Base-by-base conservation (phyloP, 2,888 invertebrate species). In the Ecdyonurus torrentis region DNA sequence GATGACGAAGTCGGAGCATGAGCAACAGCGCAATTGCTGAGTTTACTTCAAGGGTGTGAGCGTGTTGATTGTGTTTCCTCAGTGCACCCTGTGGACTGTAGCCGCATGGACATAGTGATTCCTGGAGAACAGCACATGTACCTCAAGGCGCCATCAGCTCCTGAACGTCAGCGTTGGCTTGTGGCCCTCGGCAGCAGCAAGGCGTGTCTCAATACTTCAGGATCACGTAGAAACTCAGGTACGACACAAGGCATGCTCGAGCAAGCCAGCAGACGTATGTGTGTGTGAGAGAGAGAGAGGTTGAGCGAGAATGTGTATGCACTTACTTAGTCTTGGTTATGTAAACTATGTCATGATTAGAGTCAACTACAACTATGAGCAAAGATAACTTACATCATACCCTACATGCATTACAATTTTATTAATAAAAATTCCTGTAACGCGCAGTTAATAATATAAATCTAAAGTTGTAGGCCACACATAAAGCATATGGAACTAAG, bases 41-140 rank as follows among this genome's bases (percentile, higher is more conserved):
- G 10, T 18, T 18, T 50, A 50, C 10, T 18, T 50, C 50, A 50
- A 50, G 18, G 55, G n/a, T 23, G 19, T 58, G 58, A 20, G 19
- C 22, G 19, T 58, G 19, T 58, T 58, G 20, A 58, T 58, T 58
- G 58, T 58, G 58, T 58, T 20, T 7, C 55, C 55, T 59, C 73
- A 85, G 89, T 87, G 1, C 86, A 84, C 71, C 79, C 79, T 62
- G 81, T 86, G 64, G 89, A 90, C 71, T 79, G 77, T 65, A 83
- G 85, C 20, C 75, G 89, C 61, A 77, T 90, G 72, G 89, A 90
- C 75, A 75, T 90, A 66, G 86, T 87, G 23, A 88, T 90, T 71
- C 89, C 89, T 60, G 86, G 87, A 2, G 89, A 90, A 71, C 87
- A 89, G 70, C 87, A 88, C 70, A 85, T 89, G 79, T 89, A 89